These are phyloP conservation scores for Mastacembelus armatus DNA, from an alignment of 2,797 vertebrate genomes.

Conservation along the genomic window DNA sequence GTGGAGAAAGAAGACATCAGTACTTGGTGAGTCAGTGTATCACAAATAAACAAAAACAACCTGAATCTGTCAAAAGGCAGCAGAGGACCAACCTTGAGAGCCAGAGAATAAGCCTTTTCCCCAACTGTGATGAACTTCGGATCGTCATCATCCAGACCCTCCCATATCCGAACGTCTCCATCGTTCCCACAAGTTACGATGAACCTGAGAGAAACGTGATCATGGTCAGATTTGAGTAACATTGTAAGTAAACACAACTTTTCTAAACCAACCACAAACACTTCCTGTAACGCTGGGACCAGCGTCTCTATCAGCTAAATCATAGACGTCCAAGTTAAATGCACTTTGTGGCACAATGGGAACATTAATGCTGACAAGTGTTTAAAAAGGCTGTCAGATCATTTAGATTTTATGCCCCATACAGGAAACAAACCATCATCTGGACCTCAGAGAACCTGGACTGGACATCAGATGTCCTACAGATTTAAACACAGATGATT, in stretches of 20 bases:
- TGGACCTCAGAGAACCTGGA: too few relatives aligned
- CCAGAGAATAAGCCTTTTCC: slow-evolving; percentile 92
- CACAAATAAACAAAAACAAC: not conserved
- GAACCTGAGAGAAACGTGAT: slow-evolving; percentile 77
- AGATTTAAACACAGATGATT: too few relatives aligned
- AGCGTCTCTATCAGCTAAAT: not conserved
- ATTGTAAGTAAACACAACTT: too few relatives aligned
- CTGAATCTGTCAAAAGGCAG: not conserved
- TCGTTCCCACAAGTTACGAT: slow-evolving; percentile 96
- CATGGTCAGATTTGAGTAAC: not conserved
- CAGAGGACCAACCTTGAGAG: slow-evolving; percentile 87
- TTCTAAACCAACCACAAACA: not conserved
- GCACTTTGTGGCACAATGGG: too few relatives aligned
- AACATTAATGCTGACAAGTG: too few relatives aligned
- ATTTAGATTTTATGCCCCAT: too few relatives aligned
- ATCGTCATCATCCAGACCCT: slow-evolving; percentile 94
- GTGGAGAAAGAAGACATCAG: not conserved
- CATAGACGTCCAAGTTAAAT: not conserved
- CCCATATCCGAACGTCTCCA: slow-evolving; percentile 96
- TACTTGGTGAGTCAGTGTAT: rapidly evolving
- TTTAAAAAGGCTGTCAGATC: too few relatives aligned
- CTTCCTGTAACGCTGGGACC: too few relatives aligned
- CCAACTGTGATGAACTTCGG: slow-evolving; percentile 95
- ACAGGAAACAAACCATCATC: too few relatives aligned
- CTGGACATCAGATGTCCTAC: too few relatives aligned